Evolutionary conservation across 2,888 invertebrate species (phyloP).

Genomic region (Caenorhabditis afra): DNA sequence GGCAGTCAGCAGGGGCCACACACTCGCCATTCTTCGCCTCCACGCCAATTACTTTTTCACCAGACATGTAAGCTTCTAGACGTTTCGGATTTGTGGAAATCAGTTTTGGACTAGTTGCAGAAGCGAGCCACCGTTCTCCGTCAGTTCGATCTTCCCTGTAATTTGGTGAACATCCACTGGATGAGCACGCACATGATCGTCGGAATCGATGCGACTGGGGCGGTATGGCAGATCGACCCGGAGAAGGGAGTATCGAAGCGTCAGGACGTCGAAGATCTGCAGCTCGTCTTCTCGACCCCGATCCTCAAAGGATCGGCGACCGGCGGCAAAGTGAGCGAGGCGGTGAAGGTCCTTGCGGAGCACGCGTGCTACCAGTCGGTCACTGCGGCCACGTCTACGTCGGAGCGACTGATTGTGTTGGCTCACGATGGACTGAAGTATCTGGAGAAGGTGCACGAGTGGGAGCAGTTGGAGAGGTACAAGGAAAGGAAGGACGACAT

Average conservation of each 20-base stretch:
- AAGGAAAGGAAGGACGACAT: constrained; percentile 66
- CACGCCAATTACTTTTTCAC: constrained; percentile 44
- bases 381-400: constrained; percentile 47
- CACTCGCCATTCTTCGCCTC: constrained; percentile 42
- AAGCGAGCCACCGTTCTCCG: constrained; percentile 46
- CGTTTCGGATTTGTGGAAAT: too few relatives aligned
- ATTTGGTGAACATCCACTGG: constrained; percentile 49
- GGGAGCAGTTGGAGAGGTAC: constrained; percentile 71
- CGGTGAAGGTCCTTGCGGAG: constrained; percentile 84
- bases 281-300: constrained; percentile 82
- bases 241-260: constrained; percentile 75
- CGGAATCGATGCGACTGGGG: constrained; percentile 51
- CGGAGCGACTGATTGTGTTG: constrained; percentile 60
- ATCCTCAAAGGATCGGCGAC: constrained; percentile 86
- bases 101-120: constrained; percentile 36
- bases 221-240: constrained; percentile 59
- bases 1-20: constrained; percentile 43
- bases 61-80: constrained; percentile 38
- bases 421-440: constrained; percentile 67
- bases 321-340: constrained; percentile 92
- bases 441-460: constrained; percentile 65
- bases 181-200: constrained; percentile 48
- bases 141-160: constrained; percentile 32
- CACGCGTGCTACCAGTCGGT: constrained; percentile 74
- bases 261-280: constrained; percentile 76